Evolutionary conservation across 2,113 vertebrate genomes (phyloP).

Genomic region (Lasiurus cinereus): DNA sequence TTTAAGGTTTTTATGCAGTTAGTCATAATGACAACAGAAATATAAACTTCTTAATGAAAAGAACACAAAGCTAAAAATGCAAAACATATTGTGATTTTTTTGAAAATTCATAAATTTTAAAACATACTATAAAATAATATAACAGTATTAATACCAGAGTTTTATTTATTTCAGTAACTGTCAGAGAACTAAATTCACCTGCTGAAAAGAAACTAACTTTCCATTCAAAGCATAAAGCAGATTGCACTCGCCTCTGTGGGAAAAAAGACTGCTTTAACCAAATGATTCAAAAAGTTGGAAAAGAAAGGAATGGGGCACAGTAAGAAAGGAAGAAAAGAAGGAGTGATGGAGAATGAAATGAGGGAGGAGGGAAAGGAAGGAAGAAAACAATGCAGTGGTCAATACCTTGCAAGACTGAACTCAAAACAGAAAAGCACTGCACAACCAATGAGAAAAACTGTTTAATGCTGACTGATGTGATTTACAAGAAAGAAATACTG

Average conservation of each 20-base stretch:
- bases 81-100: neutral
- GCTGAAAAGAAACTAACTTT: neutral
- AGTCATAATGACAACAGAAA: conserved; percentile 12
- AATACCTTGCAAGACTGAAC: neutral
- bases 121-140: conserved; percentile 16
- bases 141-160: neutral
- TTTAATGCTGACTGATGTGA: neutral
- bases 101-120: neutral
- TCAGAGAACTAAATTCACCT: neutral
- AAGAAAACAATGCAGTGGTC: neutral
- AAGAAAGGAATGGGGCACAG: neutral
- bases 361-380: neutral
- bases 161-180: neutral
- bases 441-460: neutral
- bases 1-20: neutral
- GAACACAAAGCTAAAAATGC: neutral
- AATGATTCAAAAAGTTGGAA: neutral
- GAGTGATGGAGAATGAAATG: neutral
- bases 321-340: neutral
- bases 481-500: neutral
- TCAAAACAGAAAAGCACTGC: neutral
- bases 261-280: neutral
- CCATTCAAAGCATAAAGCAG: neutral
- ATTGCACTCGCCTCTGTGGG: neutral
- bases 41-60: conserved; percentile 26